phyloP scores from a whole-genome alignment of 2,113 vertebrate species.

The Cynoglossus semilaevis region DNA sequence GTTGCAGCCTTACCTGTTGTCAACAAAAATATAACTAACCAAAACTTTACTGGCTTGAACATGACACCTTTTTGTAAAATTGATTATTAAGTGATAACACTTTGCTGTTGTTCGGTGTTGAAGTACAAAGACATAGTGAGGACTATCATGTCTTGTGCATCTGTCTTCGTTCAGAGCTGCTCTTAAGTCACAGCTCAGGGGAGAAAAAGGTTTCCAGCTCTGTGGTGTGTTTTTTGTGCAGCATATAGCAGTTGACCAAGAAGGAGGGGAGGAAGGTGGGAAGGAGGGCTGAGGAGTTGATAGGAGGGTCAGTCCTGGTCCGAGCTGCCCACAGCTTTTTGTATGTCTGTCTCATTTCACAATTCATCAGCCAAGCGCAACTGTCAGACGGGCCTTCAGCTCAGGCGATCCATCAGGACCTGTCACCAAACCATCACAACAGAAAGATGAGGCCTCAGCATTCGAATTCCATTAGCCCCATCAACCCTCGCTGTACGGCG shows the following conservation, averaged over 20 bases:
- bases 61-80: no score
- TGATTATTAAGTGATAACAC: conserved; percentile 31
- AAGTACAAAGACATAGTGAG: conserved; percentile 43
- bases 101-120: conserved; percentile 42
- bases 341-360: conserved; percentile 87
- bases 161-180: conserved; percentile 33
- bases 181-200: conserved; percentile 32
- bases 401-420: conserved; percentile 76
- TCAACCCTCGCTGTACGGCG: conserved; percentile 33
- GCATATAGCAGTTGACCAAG: conserved; percentile 33
- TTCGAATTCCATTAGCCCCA: conserved; percentile 75
- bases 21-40: no score
- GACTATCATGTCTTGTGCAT: conserved; percentile 19
- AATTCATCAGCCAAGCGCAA: conserved; percentile 81
- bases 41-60: no score
- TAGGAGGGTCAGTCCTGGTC: conserved; percentile 30
- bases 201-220: conserved; percentile 52
- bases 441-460: conserved; percentile 70
- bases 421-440: conserved; percentile 72
- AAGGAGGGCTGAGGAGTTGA: neutral
- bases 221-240: conserved; percentile 15
- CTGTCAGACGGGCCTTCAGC: conserved; percentile 77
- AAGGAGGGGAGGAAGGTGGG: neutral
- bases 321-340: conserved; percentile 68
- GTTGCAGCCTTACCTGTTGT: no score